Base-by-base conservation (phyloP, 2,797 vertebrate genomes). In the Mormyrops boulengeri region DNA sequence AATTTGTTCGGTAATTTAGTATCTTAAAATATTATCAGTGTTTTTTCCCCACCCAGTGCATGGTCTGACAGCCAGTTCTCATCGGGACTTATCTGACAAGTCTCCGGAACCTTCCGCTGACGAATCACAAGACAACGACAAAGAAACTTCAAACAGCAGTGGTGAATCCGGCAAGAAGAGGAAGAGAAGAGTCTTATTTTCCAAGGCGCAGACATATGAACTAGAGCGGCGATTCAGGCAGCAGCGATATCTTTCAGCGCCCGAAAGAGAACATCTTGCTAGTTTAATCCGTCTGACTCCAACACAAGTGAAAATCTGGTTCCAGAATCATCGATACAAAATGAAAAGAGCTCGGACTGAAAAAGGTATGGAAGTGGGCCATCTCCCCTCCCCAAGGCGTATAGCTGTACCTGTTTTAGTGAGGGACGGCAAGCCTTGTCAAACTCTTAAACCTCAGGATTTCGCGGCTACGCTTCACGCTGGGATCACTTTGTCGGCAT, bases 301-400 rank as follows among this genome's bases (percentile, higher is more conserved):
- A 41, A 97, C 96, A 14, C 96, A 97, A 93, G 96, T 97, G 90
- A 97, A 97, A 93, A 96, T 97, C 91, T 96, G 96, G 96, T 96
- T 97, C 94, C 96, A 97, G 94, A 97, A 97, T 91, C 96, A 97
- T 88, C 93, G 96, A 69, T 96, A 96, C 92, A 96, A 96, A 93
- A 96, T 96, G 95, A 96, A 96, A 92, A 92, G 96, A 38, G 97
- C 96, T 12, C 94, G 97, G 89, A 95, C 96, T 3, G 97, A 97
- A 95, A 97, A 96, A 94, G 96, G 96, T 95, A 93, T 96, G 95
- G 97, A 97, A 94, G 94, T 96, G 93, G 95, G 95, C 87, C 96
- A 95, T 93, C 93, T 97, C 5, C 94, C 95, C 90, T 97, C 97
- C 60, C 95, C 96, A 44, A 95, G 97, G 88, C 95, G 96, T n/a